Percentiles rank a stretch among this genome's conserved stretches.
Conservation (phyloP, 2,113 vertebrate species). For the Entomyzon cyanotis region DNA sequence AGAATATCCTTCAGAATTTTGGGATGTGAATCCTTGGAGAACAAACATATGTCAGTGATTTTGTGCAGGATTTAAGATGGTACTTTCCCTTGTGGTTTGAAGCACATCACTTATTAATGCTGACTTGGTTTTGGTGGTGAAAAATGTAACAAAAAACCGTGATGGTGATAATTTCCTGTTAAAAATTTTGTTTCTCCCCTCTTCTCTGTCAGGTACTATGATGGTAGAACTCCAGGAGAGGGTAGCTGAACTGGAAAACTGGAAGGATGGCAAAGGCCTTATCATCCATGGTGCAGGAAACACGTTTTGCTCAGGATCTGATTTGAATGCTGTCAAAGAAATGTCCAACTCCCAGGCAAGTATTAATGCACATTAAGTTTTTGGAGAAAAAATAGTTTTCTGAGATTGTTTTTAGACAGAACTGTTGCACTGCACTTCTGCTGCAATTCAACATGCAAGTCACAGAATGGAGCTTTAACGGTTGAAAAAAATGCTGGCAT, state of each 20-base stretch:
- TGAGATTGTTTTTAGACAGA: neutral
- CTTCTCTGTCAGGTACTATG: constrained; percentile 84
- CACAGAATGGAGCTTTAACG: neutral
- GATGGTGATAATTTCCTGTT: neutral
- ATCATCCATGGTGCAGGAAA: constrained; percentile 86
- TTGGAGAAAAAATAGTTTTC: neutral
- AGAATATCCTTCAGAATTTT: neutral
- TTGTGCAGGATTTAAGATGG: neutral
- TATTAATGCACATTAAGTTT: neutral
- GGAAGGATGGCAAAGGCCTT: constrained; percentile 91
- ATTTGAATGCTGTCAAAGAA: constrained; percentile 86
- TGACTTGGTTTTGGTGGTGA: neutral
- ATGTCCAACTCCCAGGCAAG: constrained; percentile 84
- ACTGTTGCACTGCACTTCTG: neutral
- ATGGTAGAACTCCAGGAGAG: constrained; percentile 90
- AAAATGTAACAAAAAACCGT: neutral
- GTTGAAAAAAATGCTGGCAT: neutral
- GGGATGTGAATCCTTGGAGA: neutral
- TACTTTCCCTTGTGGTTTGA: neutral
- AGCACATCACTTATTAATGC: neutral
- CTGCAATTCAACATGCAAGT: neutral
- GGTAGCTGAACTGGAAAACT: constrained; percentile 87
- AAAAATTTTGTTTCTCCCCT: neutral
- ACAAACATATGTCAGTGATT: neutral
- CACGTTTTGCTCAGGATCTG: constrained; percentile 94